Evolutionary conservation across 1,140 invertebrate genomes (phyloP).

Genomic region (Leptopilina boulardi): DNA sequence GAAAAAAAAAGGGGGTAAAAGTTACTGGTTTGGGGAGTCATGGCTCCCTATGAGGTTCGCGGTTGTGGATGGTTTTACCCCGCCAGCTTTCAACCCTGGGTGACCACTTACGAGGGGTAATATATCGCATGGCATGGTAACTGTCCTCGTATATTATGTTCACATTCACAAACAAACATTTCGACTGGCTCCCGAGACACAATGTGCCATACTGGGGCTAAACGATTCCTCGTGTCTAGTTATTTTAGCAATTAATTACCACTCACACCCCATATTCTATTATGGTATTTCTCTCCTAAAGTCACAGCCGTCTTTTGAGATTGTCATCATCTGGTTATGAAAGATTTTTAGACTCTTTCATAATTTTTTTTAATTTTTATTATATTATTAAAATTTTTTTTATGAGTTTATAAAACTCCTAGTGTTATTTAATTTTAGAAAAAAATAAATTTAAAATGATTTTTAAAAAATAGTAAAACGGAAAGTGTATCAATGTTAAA

Average conservation of each 20-base stretch:
- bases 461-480: background rate
- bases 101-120: constrained; percentile 64
- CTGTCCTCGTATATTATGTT: constrained; percentile 71
- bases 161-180: constrained; percentile 65
- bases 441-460: no score
- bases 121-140: constrained; percentile 67
- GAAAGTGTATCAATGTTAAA: background rate
- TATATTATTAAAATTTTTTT: background rate
- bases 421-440: no score
- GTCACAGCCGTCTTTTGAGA: constrained; percentile 37
- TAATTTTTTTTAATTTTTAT: background rate
- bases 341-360: background rate
- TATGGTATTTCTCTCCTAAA: constrained; percentile 42
- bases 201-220: constrained; percentile 63
- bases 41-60: background rate
- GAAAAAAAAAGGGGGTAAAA: constrained; percentile 21
- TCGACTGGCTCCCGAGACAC: constrained; percentile 60
- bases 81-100: constrained; percentile 40
- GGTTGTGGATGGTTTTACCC: constrained; percentile 21
- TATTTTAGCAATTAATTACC: constrained; percentile 71
- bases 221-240: constrained; percentile 72
- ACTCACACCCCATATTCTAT: constrained; percentile 32
- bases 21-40: constrained; percentile 25
- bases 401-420: background rate
- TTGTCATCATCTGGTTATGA: background rate